A percentile compares a stretch with the other conserved stretches of the same genome.
Evolutionary conservation across 2,888 invertebrate species (phyloP).

Genomic region (Ephialtes manifestator): DNA sequence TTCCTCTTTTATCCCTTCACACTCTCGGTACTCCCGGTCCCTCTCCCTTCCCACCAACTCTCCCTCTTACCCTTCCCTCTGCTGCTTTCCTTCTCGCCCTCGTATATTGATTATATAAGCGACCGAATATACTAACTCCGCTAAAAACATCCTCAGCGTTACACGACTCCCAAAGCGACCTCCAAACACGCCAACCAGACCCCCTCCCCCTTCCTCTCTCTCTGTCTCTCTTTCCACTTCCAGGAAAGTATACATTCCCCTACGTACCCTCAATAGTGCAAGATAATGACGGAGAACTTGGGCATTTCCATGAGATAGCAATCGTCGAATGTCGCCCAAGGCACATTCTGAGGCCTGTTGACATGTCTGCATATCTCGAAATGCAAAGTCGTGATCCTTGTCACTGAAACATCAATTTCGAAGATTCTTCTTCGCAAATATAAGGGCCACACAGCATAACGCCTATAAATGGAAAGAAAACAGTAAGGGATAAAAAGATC

Average conservation of each 20-base stretch:
- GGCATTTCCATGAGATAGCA: conserved; percentile 68
- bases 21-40: conserved; percentile 61
- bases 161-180: conserved; percentile 62
- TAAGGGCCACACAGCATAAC: conserved; percentile 32
- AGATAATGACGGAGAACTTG: conserved; percentile 59
- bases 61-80: conserved; percentile 62
- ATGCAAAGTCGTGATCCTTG: background rate
- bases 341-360: conserved; percentile 42
- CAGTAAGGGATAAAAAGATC: background rate
- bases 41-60: conserved; percentile 68
- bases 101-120: conserved; percentile 85
- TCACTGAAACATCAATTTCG: conserved; percentile 37
- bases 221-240: conserved; percentile 17
- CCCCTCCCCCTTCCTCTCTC: background rate
- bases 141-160: conserved; percentile 80
- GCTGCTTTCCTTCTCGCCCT: conserved; percentile 73
- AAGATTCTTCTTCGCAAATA: conserved; percentile 39
- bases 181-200: conserved; percentile 65
- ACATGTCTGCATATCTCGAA: conserved; percentile 35
- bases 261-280: conserved; percentile 25
- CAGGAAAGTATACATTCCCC: conserved; percentile 43
- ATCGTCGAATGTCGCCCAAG: conserved; percentile 66
- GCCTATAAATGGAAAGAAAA: conserved; percentile 15
- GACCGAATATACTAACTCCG: conserved; percentile 82
- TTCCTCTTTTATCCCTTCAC: conserved; percentile 45